Evolutionary conservation across 2,113 vertebrate genomes (phyloP), one percentile per base, ranked within the genome.

Genomic region (Oophaga pumilio): DNA sequence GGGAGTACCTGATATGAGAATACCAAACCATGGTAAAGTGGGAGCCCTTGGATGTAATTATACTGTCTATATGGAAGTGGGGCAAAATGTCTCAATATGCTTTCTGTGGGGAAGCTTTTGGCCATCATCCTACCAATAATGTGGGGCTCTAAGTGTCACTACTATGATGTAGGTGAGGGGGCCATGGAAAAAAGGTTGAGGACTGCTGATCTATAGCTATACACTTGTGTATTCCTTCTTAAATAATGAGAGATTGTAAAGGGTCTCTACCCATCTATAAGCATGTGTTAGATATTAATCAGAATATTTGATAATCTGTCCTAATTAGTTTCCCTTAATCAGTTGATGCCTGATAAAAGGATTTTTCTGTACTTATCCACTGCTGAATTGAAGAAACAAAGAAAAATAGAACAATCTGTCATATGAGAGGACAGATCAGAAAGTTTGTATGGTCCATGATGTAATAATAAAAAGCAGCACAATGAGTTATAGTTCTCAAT

Each of bases 401-500:
- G 28, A 69, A 13, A 28, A 28, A 28, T 2, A 26, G 26, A 87
- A 74, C 26, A 74, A 73, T 71, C 6, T 64, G 76, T 87, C 79
- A 82, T 82, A 76, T 53, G 68, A 22, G 3, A 76, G 53, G 69
- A 82, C 57, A 64, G 57, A 59, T 83, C 12, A 82, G 28, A 17
- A 68, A 59, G 53, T 88, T 66, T 66, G 49, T 59, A 28, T 64
- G 60, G 60, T 33, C n/a, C 57, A 84, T 88, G 80, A 84, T 88
- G 87, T 88, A 88, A 84, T 84, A 68, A 24, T 88, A 83, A 64
- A 88, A 66, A 68, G 60, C 84, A 77, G 33, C 66, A 22, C 59
- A 76, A 84, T 88, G 87, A 88, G 87, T 88, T 88, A 88, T 84
- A 84, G 81, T 50, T 64, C 80, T 77, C 81, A 88, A 88, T 88